Base-by-base conservation (phyloP, 1,140 invertebrate genomes). In the Drosophila navojoa region DNA sequence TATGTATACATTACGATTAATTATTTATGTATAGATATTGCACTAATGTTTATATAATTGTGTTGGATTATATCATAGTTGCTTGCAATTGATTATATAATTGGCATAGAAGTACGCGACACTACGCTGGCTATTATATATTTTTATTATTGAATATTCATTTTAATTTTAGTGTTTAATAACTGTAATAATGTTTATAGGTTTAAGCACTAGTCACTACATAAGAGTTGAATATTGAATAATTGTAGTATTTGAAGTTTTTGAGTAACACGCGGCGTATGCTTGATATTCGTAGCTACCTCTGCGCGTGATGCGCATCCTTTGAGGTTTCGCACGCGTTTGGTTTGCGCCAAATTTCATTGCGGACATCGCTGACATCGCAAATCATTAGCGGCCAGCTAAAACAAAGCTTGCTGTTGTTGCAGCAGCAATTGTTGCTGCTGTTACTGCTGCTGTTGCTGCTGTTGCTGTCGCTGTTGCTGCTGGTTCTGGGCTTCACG, bases 351-450 rank as follows among this genome's bases (percentile, higher is more conserved):
- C 75, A 77, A 72, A 77, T 11, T 77, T 77, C 57, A 62, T 64
- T 52, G 44, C 25, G 61, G 57, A 54, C 71, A 76, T 69, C 38
- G 44, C 25, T 61, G 57, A 54, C 71, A 76, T 69, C 38, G 64
- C 73, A 71, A 72, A 72, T 76, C 70, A 76, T 76, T 73, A 76
- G 70, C 59, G 81, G 77, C 74, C 77, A 76, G 77, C 74, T 79
- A 68, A 80, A 79, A 73, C 76, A 80, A 73, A 16, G n/a, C 25
- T 22, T 25, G 15, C 0, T 68, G 44, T 25, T 61, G 49, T 45
- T 45, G 49, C 27, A n/a, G 32, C 32, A 22, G 53, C 16, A 53
- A 52, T 16, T 32, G 68, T n/a, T 32, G 53, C 22, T 38, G 67
- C 29, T 19, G 27, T n/a, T 68, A 50, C 11, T 29, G 53, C 15